Percentiles rank a stretch among this genome's conserved stretches.
Conservation (phyloP, 2,797 vertebrate species). For the Labroides dimidiatus region DNA sequence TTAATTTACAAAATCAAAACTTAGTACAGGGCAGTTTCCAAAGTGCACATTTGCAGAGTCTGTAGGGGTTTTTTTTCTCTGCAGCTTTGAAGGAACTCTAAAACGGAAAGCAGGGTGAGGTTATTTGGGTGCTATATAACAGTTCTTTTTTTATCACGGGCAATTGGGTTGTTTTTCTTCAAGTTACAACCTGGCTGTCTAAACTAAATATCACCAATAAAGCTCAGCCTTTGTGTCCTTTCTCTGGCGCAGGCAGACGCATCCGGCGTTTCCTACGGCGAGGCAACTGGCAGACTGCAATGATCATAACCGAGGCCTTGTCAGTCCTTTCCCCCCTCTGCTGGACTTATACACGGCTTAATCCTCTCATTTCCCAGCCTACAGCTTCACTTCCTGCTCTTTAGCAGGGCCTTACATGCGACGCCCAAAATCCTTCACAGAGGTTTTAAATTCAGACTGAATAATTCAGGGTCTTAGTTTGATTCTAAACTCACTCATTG, state of each 20-base stretch:
- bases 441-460: slow-evolving; percentile 5
- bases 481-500: background rate
- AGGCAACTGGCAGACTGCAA: slow-evolving; percentile 85
- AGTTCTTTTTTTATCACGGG: slow-evolving; percentile 82
- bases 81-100: slow-evolving; percentile 70
- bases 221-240: slow-evolving; percentile 83
- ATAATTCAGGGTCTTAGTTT: background rate
- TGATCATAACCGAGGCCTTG: slow-evolving; percentile 99
- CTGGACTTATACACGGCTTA: slow-evolving; percentile 34
- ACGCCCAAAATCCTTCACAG: background rate
- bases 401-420: slow-evolving; percentile 17
- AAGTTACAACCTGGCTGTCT: slow-evolving; percentile 85
- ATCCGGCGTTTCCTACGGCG: slow-evolving; percentile 77
- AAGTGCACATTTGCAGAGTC: slow-evolving; percentile 37
- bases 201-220: slow-evolving; percentile 87
- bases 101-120: slow-evolving; percentile 70
- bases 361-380: slow-evolving; percentile 39
- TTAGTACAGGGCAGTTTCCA: slow-evolving; percentile 27
- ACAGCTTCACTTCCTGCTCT: slow-evolving; percentile 18
- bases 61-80: slow-evolving; percentile 26
- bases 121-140: slow-evolving; percentile 82
- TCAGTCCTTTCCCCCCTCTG: slow-evolving; percentile 69
- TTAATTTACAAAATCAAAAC: slow-evolving; percentile 43
- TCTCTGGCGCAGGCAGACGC: slow-evolving; percentile 81
- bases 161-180: slow-evolving; percentile 87